A percentile compares a stretch with the other conserved stretches of the same genome.
Conservation (phyloP, 2,888 invertebrate genomes). For the Yponomeuta plumbellus region DNA sequence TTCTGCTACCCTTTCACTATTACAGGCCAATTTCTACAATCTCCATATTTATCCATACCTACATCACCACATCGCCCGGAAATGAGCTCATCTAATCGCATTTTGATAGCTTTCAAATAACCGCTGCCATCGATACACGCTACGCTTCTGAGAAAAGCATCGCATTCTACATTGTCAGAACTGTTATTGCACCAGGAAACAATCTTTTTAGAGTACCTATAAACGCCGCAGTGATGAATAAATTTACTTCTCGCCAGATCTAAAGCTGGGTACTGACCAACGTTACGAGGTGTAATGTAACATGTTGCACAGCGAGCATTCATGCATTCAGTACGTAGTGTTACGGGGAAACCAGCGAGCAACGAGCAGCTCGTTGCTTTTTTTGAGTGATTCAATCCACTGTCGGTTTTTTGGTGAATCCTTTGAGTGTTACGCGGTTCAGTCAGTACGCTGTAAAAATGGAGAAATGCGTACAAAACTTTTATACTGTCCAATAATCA, state of each 20-base stretch:
- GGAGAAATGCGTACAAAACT: too few relatives aligned
- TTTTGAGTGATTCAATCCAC: too few relatives aligned
- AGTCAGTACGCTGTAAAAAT: too few relatives aligned
- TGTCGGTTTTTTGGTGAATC: too few relatives aligned
- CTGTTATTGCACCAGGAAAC: background rate
- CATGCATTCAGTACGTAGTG: too few relatives aligned
- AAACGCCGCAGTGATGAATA: background rate
- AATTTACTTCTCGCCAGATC: background rate
- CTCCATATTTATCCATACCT: slow-evolving; percentile 4
- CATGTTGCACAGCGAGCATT: too few relatives aligned
- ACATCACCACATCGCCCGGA: background rate
- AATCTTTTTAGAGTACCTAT: slow-evolving; percentile 1
- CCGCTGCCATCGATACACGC: slow-evolving; percentile 3
- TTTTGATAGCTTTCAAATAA: slow-evolving; percentile 11
- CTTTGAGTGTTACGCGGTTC: too few relatives aligned
- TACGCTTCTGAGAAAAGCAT: slow-evolving; percentile 3
- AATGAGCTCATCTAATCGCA: slow-evolving; percentile 10
- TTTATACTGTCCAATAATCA: too few relatives aligned
- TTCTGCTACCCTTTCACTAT: slow-evolving; percentile 62
- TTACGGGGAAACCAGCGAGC: too few relatives aligned
- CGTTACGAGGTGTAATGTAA: too few relatives aligned
- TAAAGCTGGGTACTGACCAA: too few relatives aligned
- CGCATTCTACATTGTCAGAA: slow-evolving; percentile 5
- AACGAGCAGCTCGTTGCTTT: too few relatives aligned
- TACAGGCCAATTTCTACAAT: slow-evolving; percentile 25